Percentiles rank a stretch among this genome's conserved stretches.
These are phyloP conservation scores for Nicator chloris DNA, from an alignment of 2,113 vertebrate species.

Conservation along the genomic window DNA sequence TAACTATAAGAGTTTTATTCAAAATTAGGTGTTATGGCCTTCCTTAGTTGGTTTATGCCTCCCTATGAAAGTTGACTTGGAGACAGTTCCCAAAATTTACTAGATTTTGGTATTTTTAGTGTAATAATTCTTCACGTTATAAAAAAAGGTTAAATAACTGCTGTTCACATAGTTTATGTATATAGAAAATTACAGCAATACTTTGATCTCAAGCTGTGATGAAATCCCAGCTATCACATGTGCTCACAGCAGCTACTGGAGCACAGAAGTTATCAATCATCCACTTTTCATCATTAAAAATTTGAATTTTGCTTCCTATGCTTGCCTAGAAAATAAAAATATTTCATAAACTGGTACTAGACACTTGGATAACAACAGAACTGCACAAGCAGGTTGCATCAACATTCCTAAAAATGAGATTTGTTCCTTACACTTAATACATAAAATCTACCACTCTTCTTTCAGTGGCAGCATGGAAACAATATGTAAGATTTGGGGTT, in stretches of 20 bases:
- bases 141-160: not conserved
- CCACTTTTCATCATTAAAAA: not conserved
- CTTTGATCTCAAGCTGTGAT: not conserved
- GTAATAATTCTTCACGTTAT: not conserved
- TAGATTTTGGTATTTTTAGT: not conserved
- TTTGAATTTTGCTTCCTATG: not conserved
- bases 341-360: not conserved
- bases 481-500: rapidly evolving
- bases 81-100: not conserved
- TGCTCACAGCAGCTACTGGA: not conserved
- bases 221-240: not conserved
- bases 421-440: not conserved
- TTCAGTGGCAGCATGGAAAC: not conserved
- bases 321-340: not conserved
- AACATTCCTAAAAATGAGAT: not conserved
- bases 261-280: not conserved
- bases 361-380: not conserved
- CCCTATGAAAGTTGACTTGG: not conserved
- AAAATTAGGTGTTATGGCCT: not conserved
- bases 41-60: not conserved
- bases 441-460: not conserved
- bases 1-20: not conserved
- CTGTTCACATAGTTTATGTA: not conserved
- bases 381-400: not conserved
- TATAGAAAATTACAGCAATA: not conserved